Conservation (phyloP, 2,113 vertebrate species). For the Sinocyclocheilus anophthalmus region DNA sequence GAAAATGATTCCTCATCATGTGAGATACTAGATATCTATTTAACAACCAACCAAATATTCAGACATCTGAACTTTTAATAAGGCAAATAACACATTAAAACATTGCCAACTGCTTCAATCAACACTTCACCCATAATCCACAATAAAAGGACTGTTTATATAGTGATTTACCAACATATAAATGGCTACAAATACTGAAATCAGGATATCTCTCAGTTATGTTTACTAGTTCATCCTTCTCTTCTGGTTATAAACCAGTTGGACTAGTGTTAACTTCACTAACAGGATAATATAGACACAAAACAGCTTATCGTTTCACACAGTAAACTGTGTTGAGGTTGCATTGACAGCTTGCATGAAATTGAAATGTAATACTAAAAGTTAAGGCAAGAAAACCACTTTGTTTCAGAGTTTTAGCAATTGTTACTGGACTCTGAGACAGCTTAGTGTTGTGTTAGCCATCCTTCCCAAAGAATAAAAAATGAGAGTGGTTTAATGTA, state of each 20-base stretch:
- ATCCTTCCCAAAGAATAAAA: not conserved
- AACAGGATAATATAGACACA: not conserved
- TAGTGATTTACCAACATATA: not conserved
- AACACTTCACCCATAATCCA: not conserved
- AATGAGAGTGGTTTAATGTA: not conserved
- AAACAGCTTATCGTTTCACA: conserved; percentile 10
- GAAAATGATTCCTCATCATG: not conserved
- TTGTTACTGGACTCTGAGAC: not conserved
- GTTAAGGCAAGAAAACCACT: not conserved
- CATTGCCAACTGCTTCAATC: not conserved
- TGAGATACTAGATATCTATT: not conserved
- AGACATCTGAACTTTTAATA: not conserved
- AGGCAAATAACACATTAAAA: not conserved
- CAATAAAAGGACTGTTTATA: not conserved
- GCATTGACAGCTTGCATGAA: conserved; percentile 14
- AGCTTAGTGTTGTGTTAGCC: not conserved
- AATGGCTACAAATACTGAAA: not conserved
- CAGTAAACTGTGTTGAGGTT: conserved; percentile 6
- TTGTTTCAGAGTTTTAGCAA: not conserved
- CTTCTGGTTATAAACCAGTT: not conserved
- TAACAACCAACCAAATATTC: not conserved
- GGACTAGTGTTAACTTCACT: not conserved
- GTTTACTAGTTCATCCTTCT: not conserved
- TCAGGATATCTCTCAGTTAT: not conserved
- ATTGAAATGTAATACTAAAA: not conserved